phyloP scores from a whole-genome alignment of 2,113 vertebrate species.

The Scomber scombrus region DNA sequence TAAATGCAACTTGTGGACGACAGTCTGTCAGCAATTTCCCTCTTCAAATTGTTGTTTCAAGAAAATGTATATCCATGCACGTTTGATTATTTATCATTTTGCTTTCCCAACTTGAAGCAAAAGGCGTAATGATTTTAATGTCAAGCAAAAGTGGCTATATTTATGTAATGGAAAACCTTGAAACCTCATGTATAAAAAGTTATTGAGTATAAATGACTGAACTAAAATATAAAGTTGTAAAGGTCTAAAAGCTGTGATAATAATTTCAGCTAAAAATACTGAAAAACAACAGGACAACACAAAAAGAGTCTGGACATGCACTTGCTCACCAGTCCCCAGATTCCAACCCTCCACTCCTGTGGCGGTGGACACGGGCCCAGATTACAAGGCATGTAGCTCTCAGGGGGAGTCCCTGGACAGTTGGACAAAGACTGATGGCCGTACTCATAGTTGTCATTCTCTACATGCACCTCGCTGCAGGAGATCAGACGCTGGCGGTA shows the following conservation, averaged over 20 bases:
- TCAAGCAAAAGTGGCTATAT: background rate
- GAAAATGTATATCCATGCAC: too few relatives aligned
- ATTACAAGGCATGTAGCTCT: slow-evolving; percentile 90
- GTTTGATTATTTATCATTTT: background rate
- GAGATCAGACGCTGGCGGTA: slow-evolving; percentile 94
- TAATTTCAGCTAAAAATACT: background rate
- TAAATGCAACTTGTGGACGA: slow-evolving; percentile 11
- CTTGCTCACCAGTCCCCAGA: slow-evolving; percentile 92
- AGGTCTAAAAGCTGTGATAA: background rate
- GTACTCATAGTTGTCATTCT: slow-evolving; percentile 95
- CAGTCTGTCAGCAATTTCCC: slow-evolving; percentile 1
- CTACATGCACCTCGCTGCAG: slow-evolving; percentile 94
- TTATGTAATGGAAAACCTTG: background rate
- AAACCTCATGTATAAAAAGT: background rate
- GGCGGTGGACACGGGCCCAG: slow-evolving; percentile 85
- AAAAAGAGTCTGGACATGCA: background rate
- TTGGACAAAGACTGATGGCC: slow-evolving; percentile 90
- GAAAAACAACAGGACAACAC: slow-evolving; percentile 20
- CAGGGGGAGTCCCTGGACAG: slow-evolving; percentile 92
- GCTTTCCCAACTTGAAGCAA: too few relatives aligned
- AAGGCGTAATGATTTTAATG: background rate
- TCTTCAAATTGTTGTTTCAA: background rate
- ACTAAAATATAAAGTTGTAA: background rate
- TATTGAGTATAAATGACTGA: background rate
- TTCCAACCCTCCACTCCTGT: slow-evolving; percentile 91